phyloP scores from a whole-genome alignment of 2,797 vertebrate genomes.

The Chelon labrosus region DNA sequence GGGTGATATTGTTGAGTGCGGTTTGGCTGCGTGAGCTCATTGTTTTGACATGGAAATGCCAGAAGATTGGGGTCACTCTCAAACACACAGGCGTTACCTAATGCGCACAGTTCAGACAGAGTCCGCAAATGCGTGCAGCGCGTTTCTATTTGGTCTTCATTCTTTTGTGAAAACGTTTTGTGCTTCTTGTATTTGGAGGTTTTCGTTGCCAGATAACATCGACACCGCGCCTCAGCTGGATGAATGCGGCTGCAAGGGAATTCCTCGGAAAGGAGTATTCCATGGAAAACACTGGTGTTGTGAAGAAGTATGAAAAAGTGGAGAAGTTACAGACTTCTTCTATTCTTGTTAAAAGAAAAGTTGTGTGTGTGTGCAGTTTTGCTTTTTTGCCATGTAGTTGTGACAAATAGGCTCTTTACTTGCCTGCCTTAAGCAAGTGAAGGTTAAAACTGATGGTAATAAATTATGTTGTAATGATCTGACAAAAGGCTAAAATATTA shows the following conservation, averaged over 20 bases:
- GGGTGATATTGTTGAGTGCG: constrained; percentile 72
- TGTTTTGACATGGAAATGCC: constrained; percentile 83
- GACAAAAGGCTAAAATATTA: not conserved
- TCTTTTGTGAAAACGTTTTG: constrained; percentile 11
- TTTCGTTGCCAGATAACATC: constrained; percentile 39
- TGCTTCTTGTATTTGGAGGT: constrained; percentile 19
- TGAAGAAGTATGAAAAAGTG: not conserved
- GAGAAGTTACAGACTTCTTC: not conserved
- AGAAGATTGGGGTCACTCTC: constrained; percentile 69
- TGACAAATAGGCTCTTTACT: not conserved
- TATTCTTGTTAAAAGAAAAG: not conserved
- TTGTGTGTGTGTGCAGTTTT: not conserved
- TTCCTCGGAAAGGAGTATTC: constrained; percentile 59
- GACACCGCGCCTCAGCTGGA: constrained; percentile 15
- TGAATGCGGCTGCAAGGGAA: constrained; percentile 40
- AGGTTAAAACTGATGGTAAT: not conserved
- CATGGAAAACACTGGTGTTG: constrained; percentile 49
- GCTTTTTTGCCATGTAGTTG: not conserved
- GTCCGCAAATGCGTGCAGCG: constrained; percentile 20
- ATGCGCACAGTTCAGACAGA: constrained; percentile 27
- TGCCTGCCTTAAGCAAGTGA: not conserved
- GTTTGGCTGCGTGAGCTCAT: constrained; percentile 79
- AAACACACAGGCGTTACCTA: constrained; percentile 43
- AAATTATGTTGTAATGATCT: not conserved
- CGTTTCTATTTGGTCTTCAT: constrained; percentile 29